Base-by-base conservation (phyloP, 2,888 invertebrate genomes). In the Dermolepida albohirtum region DNA sequence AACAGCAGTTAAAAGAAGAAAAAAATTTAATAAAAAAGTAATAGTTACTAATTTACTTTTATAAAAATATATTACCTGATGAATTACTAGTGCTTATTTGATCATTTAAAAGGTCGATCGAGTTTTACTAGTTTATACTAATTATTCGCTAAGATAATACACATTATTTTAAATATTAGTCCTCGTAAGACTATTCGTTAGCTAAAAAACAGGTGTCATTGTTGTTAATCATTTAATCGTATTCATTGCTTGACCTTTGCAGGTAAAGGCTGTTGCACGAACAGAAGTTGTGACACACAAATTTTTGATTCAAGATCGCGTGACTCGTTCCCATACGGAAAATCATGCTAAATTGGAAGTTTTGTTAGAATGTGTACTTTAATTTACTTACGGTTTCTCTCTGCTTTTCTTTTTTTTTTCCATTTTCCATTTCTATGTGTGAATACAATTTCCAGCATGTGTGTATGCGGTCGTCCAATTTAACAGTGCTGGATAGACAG, bases 301-400 rank as follows among this genome's bases (percentile, higher is more conserved):
- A 27, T 27, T 27, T 22, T 2, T 27, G 43, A 27, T 34, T 34
- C 34, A 10, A 34, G 34, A 29, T 57, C 29, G 57, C 57, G 57
- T 57, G 57, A 57, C 43, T 29, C 8, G 12, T 8, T 27, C 12
- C 27, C 12, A 44, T 44, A 44, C 27, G 27, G 12, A 44, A 57
- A 57, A 57, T 57, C 29, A 57, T 57, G 57, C 44, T 8, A 27
- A 57, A 44, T 43, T 44, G 55, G 52, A 52, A 52, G 27, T 55
- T 55, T 55, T 22, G 52, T 43, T 57, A 44, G 43, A 57, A 27
- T 52, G 52, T 34, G 34, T 57, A 22, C 44, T 57, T 57, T 29
- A 44, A 57, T 57, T 57, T 57, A 43, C 57, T 43, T 43, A 44
- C 4, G 6, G 29, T 17, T 49, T 49, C 47, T 5, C 17, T 6